Evolutionary conservation across 2,113 vertebrate genomes (phyloP), one percentile per base, ranked within the genome.

Genomic region (Morphnarchus princeps): DNA sequence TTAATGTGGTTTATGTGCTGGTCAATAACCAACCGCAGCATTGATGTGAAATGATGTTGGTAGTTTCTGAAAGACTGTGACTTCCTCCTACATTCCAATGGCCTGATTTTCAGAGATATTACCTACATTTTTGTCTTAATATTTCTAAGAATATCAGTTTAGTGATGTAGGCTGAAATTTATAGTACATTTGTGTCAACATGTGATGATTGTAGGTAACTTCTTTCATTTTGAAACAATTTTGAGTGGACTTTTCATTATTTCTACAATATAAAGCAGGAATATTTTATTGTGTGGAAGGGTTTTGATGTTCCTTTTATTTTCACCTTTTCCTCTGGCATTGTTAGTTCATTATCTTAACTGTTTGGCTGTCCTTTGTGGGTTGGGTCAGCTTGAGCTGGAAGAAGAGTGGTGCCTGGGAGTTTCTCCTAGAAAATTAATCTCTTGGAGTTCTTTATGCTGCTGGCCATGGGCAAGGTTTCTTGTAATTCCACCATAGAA

Each of bases 1-100:
- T 59, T 83, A 59, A 17, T 72, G 32, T 59, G 42, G 15, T 80
- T 17, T 77, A n/a, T 55, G 9, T 72, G n/a, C 43, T 61, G 58
- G 26, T 87, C 49, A 69, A 45, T 77, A 91, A 69, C n/a, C 26
- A 83, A 9, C n/a, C 1, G 1, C 22, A n/a, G 17, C 0, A 0
- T 57, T 67, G 24, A 34, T 78, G 19, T 13, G 22, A 67, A 32
- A 25, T 70, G 17, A 25, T 63, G 11, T 63, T 58, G 72, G 38
- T 74, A 82, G 18, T 63, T 82, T 76, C 32, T 85, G 36, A 55
- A 80, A 59, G 65, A 49, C 22, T 16, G 3, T 34, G 18, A 42
- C 80, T 74, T 94, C 26, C 3, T 63, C 26, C 21, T 72, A 3
- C 25, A 13, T 47, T 86, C 20, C 8, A 1, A 32, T n/a, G 17